Base-by-base conservation (phyloP, 2,888 invertebrate species). In the Eilema griseolum region DNA sequence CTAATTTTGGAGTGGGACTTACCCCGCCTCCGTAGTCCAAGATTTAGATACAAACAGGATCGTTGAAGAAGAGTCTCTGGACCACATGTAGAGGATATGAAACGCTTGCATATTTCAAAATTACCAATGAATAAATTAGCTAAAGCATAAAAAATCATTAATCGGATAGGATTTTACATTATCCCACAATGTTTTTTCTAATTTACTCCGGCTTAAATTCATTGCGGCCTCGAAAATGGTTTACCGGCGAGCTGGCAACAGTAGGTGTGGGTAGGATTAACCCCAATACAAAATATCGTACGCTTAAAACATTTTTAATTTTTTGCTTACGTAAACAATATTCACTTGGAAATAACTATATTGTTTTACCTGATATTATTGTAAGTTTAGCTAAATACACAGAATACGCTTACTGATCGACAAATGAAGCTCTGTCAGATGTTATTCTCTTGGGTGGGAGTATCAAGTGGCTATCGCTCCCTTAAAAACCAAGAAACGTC, bases 151-250 rank as follows among this genome's bases (percentile, higher is more conserved):
- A 20, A 16, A 16, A 20, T 46, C 52, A 52, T 52, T 10, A 20
- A 52, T 52, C 52, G 52, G 20, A 8, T 20, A 52, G n/a, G 20
- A 10, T 20, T 20, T n/a, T 33, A 33, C 23, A 12, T 37, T 61
- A 52, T 8, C 20, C 52, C n/a, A 7, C n/a, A 52, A n/a, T 52
- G 52, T 52, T 52, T 52, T 52, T 52, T 52, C 52, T 52, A 52
- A 52, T 52, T 52, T n/a, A 52, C 52, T 52, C 10, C 4, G 52
- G 52, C 20, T 52, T 52, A 52, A 52, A 52, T n/a, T 52, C 52
- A n/a, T 52, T 52, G n/a, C 52, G 52, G 52, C 52, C 52, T n/a
- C 52, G 52, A 52, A 52, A 52, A 52, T 52, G 52, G 52, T 52
- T n/a, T 52, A 52, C 52, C 20, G 52, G 52, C 20, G 52, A 52